Conservation (phyloP, 2,888 invertebrate species). For the Ormyrus thymus region DNA sequence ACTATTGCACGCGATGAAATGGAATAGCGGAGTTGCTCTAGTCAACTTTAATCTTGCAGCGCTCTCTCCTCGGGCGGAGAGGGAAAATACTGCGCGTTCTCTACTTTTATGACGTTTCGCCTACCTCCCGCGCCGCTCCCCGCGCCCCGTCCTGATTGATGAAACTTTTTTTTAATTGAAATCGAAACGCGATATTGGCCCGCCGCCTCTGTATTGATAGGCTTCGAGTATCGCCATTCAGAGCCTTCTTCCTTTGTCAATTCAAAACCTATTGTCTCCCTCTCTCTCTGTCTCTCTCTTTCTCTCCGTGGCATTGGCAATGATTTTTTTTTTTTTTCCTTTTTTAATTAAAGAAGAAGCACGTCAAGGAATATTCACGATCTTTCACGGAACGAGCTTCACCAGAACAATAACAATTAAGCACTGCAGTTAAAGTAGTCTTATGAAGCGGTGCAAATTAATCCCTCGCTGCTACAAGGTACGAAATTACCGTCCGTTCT, state of each 20-base stretch:
- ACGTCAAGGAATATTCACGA: no score
- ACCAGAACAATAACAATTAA: no score
- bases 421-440: no score
- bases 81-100: constrained; percentile 24
- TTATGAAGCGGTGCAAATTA: no score
- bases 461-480: neutral
- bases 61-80: constrained; percentile 38
- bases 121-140: neutral
- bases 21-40: constrained; percentile 64
- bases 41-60: constrained; percentile 62
- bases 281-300: neutral
- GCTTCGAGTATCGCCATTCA: constrained; percentile 5
- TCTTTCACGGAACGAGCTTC: no score
- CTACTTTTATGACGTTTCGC: constrained; percentile 47
- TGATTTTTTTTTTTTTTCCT: no score
- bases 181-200: constrained; percentile 46
- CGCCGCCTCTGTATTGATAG: neutral
- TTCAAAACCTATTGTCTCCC: constrained; percentile 14
- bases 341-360: no score
- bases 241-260: constrained; percentile 6
- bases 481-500: neutral
- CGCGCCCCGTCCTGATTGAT: constrained; percentile 41
- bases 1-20: constrained; percentile 68
- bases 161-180: constrained; percentile 53
- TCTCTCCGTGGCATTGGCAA: no score